A percentile compares a stretch with the other conserved stretches of the same genome.
phyloP scores from a whole-genome alignment of 1,140 invertebrate species.

The Ptiloglossa arizonensis region DNA sequence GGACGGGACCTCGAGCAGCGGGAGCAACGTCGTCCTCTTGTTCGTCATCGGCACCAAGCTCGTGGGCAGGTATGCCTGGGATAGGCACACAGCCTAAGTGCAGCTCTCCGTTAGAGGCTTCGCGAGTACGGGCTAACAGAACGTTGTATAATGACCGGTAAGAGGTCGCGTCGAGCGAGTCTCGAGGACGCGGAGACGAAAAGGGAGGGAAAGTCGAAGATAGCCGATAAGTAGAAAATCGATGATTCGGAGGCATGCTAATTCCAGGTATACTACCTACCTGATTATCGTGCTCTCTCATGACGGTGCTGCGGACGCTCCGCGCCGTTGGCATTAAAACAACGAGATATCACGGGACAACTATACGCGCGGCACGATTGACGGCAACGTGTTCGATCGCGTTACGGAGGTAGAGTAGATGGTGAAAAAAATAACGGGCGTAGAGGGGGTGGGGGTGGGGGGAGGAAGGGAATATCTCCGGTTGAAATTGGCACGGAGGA shows the following conservation, averaged over 20 bases:
- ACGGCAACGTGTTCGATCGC: slow-evolving; percentile 45
- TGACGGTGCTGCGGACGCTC: slow-evolving; percentile 42
- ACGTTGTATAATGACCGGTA: slow-evolving; percentile 64
- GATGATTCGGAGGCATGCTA: slow-evolving; percentile 71
- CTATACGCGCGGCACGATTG: slow-evolving; percentile 32
- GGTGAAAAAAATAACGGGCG: no score
- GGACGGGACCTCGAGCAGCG: slow-evolving; percentile 14
- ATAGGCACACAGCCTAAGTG: slow-evolving; percentile 51
- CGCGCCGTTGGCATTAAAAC: slow-evolving; percentile 65
- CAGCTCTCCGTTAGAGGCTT: slow-evolving; percentile 54
- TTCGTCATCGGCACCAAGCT: slow-evolving; percentile 49
- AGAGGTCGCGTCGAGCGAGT: slow-evolving; percentile 53
- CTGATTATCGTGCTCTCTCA: slow-evolving; percentile 58
- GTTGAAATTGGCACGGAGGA: slow-evolving; percentile 29
- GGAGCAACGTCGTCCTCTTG: slow-evolving; percentile 31
- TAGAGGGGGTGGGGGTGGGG: no score
- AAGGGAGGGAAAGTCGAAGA: slow-evolving; percentile 40
- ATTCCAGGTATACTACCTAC: slow-evolving; percentile 62
- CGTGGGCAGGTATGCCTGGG: slow-evolving; percentile 28
- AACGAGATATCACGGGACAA: slow-evolving; percentile 61
- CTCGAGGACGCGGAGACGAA: not conserved
- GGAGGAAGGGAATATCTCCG: not conserved
- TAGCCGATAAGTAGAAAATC: slow-evolving; percentile 71
- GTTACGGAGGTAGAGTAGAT: no score
- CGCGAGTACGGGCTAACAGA: slow-evolving; percentile 43